These are phyloP conservation scores for Orthosia gracilis DNA, from an alignment of 2,888 invertebrate genomes.

Conservation along the genomic window DNA sequence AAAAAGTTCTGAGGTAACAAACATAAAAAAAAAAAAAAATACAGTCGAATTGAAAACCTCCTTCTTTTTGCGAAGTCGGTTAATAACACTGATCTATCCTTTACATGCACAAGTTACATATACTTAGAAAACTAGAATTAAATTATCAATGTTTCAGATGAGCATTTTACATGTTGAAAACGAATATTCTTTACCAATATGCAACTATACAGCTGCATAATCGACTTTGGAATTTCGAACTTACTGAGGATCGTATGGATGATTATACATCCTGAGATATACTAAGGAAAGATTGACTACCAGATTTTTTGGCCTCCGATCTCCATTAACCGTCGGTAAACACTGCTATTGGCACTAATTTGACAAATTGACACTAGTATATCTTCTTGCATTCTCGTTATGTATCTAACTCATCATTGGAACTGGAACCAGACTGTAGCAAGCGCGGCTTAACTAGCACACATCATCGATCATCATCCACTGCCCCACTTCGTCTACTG, in stretches of 20 bases:
- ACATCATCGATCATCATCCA: no score
- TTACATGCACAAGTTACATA: background rate
- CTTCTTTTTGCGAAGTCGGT: no score
- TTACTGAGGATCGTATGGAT: background rate
- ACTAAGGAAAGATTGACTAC: background rate
- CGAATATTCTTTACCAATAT: no score
- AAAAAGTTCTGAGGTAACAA: no score
- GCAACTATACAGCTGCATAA: no score
- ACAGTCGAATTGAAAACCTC: no score
- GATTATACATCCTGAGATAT: background rate
- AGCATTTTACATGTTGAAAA: background rate
- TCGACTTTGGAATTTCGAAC: background rate
- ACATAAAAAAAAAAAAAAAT: no score
- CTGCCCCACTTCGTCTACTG: no score
- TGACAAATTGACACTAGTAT: background rate
- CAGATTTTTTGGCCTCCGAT: background rate
- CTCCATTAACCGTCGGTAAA: no score
- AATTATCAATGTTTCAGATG: background rate
- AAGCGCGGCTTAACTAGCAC: background rate
- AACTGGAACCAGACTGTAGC: background rate
- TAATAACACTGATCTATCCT: conserved; percentile 11
- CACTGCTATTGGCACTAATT: background rate
- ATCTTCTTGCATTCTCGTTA: background rate
- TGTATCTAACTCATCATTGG: background rate
- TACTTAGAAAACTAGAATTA: background rate